Base-by-base conservation (phyloP, 1,140 invertebrate species). In the Pseudomyrmex gracilis region DNA sequence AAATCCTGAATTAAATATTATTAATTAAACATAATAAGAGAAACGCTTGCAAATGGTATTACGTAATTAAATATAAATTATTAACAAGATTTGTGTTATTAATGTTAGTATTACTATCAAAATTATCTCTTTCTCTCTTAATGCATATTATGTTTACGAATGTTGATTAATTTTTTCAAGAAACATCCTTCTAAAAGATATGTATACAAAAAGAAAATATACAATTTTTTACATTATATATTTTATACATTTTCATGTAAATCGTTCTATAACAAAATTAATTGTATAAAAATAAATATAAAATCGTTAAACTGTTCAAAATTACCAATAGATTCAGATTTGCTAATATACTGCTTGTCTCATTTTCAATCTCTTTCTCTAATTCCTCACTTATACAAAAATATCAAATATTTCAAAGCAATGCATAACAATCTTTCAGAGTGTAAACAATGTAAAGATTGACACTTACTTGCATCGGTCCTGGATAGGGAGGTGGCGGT, bases 401-500 rank as follows among this genome's bases (percentile, higher is more conserved):
- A 91, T 87, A 90, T 84, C 76, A 68, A 90, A 86, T 88, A 86
- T 34, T 4, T 88, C 76, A 87, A 92, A 92, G 91, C 91, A 76
- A 90, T 91, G 86, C 87, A 91, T 49, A 82, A 34, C 34, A 87
- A 90, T 89, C 83, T 86, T 82, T 64, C 84, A 64, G 70, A 86
- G 58, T 17, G 82, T 20, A 49, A 17, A 77, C 34, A 83, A 17
- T 70, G 9, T 77, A 91, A 89, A 74, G 86, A 93, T 70, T 43
- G n/a, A 17, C 12, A 58, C 53, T 70, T 71, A 80, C 94, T 92
- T 94, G 94, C 85, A 94, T 92, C 5, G 92, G 92, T 87, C 93
- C 93, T 47, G 93, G 93, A 85, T 93, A 93, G 5, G 92, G 93
- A 83, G 93, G 93, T 12, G 91, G 93, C 15, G 94, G 93, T 77